Conservation (phyloP, 2,113 vertebrate species). For the Rhinopithecus roxellana region DNA sequence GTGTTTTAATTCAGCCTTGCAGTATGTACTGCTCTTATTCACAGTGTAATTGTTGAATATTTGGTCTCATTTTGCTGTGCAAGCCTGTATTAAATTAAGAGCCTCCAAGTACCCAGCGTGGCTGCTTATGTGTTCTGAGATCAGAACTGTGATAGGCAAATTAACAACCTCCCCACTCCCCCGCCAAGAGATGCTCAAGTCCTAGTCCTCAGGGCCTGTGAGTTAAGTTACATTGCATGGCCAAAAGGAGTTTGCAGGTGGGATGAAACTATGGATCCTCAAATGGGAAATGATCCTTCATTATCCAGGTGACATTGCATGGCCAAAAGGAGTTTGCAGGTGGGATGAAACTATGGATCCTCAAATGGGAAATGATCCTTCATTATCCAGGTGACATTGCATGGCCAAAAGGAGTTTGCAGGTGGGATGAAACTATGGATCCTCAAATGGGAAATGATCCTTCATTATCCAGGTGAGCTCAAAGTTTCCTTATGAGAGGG, state of each 20-base stretch:
- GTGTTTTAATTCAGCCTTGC: background rate
- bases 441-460: fast-evolving
- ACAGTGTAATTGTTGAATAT: background rate
- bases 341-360: fast-evolving
- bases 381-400: fast-evolving
- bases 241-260: background rate
- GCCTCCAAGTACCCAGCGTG: fast-evolving
- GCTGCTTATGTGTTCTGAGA: fast-evolving
- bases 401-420: fast-evolving
- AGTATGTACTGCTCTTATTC: background rate
- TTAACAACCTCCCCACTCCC: too few species aligned
- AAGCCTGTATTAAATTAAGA: background rate
- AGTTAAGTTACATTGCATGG: fast-evolving
- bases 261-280: fast-evolving
- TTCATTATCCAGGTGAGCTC: fast-evolving
- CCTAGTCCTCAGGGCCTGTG: fast-evolving
- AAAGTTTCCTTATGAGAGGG: background rate
- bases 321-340: background rate
- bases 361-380: fast-evolving
- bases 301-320: fast-evolving
- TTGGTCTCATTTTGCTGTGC: background rate
- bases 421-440: fast-evolving
- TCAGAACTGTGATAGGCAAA: background rate
- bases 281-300: fast-evolving
- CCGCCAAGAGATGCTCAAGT: fast-evolving